Evolutionary conservation across 2,113 vertebrate species (phyloP), one percentile per base, ranked within the genome.

Genomic region (Herpetotheres cachinnans): DNA sequence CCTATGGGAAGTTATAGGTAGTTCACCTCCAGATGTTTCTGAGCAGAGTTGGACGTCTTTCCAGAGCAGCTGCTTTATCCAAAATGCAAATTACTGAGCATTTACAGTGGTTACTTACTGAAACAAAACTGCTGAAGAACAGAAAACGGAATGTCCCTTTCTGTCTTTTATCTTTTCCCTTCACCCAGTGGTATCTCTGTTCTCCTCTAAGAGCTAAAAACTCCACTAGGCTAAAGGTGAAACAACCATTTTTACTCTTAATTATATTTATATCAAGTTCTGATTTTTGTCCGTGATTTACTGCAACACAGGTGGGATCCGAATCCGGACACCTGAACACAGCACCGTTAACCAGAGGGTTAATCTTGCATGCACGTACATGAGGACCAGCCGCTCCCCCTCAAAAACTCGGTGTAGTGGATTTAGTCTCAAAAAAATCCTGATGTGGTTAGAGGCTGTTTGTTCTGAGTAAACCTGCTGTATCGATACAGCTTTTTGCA

Each of bases 371-470:
- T 34, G 30, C 6, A 1, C 11, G 36, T 32, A 27, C 11, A 11
- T 0, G 5, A 21, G 42, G 6, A 71, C 7, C 11, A 17, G 42
- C 7, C 0, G 0, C 1, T 24, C 5, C 11, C 21, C 8, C 10
- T n/a, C 30, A 69, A 65, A 72, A 89, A 27, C 11, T 61, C 4
- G 1, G 13, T 19, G 22, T 1, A 1, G 56, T 40, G 40, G 44
- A 49, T 56, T 77, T 16, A 88, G 34, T 24, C 26, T 36, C 12
- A 20, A 47, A 52, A 84, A 47, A 21, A 29, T 44, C 66, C 49
- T 54, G 71, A 55, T 20, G 36, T 42, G 19, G 18, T n/a, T 69
- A 30, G 13, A 15, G 44, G 36, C 13, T 81, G 30, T 40, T 82
- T 63, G 32, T 34, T 88, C 29, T 17, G 46, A 56, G 26, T 49